Evolutionary conservation across 2,888 invertebrate species (phyloP), one percentile per base, ranked within the genome.

Genomic region (Oscheius sp.): DNA sequence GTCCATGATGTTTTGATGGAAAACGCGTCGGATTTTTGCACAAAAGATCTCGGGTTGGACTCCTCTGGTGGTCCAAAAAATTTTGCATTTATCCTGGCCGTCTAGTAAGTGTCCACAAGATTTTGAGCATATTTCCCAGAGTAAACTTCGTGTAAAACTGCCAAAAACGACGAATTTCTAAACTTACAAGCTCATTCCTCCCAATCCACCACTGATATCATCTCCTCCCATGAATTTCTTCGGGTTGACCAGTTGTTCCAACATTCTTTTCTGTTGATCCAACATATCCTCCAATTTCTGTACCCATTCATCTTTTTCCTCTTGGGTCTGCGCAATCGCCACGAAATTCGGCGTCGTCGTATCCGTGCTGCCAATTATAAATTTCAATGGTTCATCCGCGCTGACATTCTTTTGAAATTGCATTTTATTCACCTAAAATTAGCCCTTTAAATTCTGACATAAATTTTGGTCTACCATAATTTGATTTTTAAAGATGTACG

Each of bases 201-300:
- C 82, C 64, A 86, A 75, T 53, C 77, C 80, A 59, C 79, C 78
- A 27, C 84, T 80, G 69, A 87, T 70, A 61, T 86, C 84, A 68
- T 86, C 84, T 16, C 78, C 80, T 35, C 72, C 74, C 49, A 66
- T 64, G 73, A 82, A 87, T 59, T 79, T 73, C 68, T 87, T 86
- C 56, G 98, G 98, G 90, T 95, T 95, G 91, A 97, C 96, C 84
- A 98, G 93, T 86, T 95, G 95, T 81, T 93, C 93, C 82, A 96
- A 93, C 90, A 98, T 95, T 90, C 94, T 94, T 88, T 93, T 93
- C 91, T 99, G 98, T 85, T 94, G 94, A 89, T 96, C 94, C 74
- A 97, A 92, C 84, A 97, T 95, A 87, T 92, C 92, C 81, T 93
- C 92, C 80, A 99, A 92, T 73, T 93, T 84, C 46, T 46, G 68